Evolutionary conservation across 2,797 vertebrate genomes (phyloP).

Genomic region (Anguilla obscura): DNA sequence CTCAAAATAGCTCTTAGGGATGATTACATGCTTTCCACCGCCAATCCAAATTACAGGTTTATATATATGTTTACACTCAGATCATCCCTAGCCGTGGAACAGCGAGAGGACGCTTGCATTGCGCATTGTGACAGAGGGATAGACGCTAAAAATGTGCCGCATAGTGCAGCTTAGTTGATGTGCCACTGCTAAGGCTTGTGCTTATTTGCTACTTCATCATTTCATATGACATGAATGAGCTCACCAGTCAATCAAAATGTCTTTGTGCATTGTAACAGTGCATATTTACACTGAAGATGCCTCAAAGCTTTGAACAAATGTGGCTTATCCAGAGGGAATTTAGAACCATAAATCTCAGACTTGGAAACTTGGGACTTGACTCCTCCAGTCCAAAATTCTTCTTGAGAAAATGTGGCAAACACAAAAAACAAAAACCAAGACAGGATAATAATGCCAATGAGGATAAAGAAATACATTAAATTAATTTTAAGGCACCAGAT

Average conservation of each 20-base stretch:
- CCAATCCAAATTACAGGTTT: constrained; percentile 77
- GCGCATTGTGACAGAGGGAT: constrained; percentile 42
- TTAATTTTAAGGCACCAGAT: not conserved
- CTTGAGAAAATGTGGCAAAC: not conserved
- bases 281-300: not conserved
- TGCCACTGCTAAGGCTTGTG: not conserved
- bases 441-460: not conserved
- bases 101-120: constrained; percentile 47
- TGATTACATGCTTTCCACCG: constrained; percentile 73
- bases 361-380: not conserved
- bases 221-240: not conserved
- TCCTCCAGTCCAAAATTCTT: not conserved
- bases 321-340: not conserved
- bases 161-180: constrained; percentile 17
- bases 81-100: constrained; percentile 57
- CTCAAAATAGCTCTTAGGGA: constrained; percentile 71
- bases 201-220: not conserved
- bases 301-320: not conserved
- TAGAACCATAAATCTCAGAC: not conserved
- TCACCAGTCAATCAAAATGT: not conserved
- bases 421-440: not conserved
- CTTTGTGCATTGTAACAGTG: not conserved
- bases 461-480: not conserved
- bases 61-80: constrained; percentile 63
- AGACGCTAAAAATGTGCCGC: not conserved